Evolutionary conservation across 2,888 invertebrate species (phyloP).

Genomic region (Tetropium fuscum): DNA sequence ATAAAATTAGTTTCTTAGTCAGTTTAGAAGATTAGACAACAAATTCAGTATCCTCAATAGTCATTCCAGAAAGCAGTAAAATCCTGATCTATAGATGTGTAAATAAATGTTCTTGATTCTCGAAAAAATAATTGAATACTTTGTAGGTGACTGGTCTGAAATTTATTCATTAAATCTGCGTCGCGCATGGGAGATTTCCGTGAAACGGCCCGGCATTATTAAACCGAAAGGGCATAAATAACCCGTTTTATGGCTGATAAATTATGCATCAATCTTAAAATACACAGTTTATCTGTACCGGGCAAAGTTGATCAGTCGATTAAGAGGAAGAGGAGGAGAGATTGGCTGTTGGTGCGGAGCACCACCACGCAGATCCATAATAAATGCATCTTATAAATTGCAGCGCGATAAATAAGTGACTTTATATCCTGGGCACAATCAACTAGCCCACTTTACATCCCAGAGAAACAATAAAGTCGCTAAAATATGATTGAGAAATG

Average conservation of each 20-base stretch:
- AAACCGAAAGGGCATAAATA: conserved; percentile 56
- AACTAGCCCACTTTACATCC: conserved; percentile 66
- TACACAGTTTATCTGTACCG: conserved; percentile 58
- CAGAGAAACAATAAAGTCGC: conserved; percentile 66
- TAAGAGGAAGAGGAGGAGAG: conserved; percentile 45
- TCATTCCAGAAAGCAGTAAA: no score
- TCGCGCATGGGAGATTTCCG: conserved; percentile 37
- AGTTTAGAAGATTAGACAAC: no score
- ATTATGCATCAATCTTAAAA: conserved; percentile 62
- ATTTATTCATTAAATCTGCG: conserved; percentile 37
- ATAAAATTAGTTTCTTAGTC: no score
- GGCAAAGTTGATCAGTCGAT: conserved; percentile 59
- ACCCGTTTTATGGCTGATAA: conserved; percentile 58
- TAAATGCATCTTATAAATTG: conserved; percentile 67
- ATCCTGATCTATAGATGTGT: no score
- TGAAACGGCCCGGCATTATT: conserved; percentile 45
- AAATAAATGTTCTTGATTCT: no score
- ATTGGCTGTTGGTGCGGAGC: conserved; percentile 25
- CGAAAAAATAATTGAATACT: conserved; percentile 13
- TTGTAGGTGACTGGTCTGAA: conserved; percentile 11
- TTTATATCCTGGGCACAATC: conserved; percentile 67
- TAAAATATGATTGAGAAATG: conserved; percentile 67
- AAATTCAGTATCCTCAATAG: no score
- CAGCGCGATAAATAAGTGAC: conserved; percentile 66
- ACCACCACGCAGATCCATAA: conserved; percentile 61